Conservation (phyloP, 35 echinoderm and acorn worm genomes). For the Diadema setosum region DNA sequence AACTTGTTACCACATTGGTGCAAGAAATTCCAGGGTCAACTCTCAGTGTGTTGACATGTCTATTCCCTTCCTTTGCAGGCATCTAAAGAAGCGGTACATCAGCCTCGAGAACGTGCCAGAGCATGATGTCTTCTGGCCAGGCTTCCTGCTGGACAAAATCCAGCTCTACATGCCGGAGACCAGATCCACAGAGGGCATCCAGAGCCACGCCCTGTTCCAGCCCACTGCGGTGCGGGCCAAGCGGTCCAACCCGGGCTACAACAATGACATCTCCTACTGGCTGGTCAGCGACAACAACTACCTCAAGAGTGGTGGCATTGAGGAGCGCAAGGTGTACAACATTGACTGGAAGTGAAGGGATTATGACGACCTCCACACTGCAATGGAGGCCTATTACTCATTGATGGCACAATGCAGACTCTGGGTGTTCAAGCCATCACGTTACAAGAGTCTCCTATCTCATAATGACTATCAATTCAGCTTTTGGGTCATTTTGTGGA, state of each 20-base stretch:
- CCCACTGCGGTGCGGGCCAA: slow-evolving; percentile 19
- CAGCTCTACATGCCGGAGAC: slow-evolving; percentile 68
- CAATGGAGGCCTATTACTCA: too few relatives aligned
- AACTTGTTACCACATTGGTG: too few relatives aligned
- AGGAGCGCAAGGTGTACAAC: slow-evolving; percentile 68
- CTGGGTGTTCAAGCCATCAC: too few relatives aligned
- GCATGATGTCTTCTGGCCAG: slow-evolving; percentile 81
- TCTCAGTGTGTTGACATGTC: too few relatives aligned
- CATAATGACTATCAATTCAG: too few relatives aligned
- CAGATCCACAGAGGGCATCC: not conserved
- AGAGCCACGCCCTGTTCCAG: not conserved
- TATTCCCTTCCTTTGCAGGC: too few relatives aligned
- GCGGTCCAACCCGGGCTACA: slow-evolving; percentile 24
- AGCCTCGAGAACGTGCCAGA: slow-evolving; percentile 40
- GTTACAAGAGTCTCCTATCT: too few relatives aligned
- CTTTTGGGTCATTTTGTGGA: too few relatives aligned
- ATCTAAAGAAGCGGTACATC: slow-evolving; percentile 85
- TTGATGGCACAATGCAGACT: too few relatives aligned
- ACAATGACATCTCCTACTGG: slow-evolving; percentile 76
- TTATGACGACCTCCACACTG: too few relatives aligned
- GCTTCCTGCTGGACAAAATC: slow-evolving; percentile 87
- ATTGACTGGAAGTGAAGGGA: slow-evolving; percentile 68
- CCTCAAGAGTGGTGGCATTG: slow-evolving; percentile 59
- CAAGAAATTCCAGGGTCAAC: too few relatives aligned
- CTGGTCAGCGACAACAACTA: slow-evolving; percentile 66